Evolutionary conservation across 2,113 vertebrate genomes (phyloP).

Genomic region (Anoplopoma fimbria): DNA sequence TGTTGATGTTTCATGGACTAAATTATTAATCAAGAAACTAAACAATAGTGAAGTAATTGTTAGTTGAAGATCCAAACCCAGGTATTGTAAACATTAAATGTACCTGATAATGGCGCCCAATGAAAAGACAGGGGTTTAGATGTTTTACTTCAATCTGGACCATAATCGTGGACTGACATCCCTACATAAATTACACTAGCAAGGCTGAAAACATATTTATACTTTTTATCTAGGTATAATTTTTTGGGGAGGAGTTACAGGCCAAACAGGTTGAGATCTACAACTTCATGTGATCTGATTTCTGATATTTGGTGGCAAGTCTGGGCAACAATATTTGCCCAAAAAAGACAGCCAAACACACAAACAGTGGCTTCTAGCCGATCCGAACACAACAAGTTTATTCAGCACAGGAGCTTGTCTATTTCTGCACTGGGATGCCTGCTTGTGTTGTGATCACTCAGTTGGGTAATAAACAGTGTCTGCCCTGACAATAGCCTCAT

Average conservation of each 20-base stretch:
- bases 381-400: constrained; percentile 22
- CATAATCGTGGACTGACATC: not conserved
- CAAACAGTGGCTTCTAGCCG: not conserved
- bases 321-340: not conserved
- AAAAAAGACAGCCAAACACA: constrained; percentile 12
- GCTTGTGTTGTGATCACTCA: constrained; percentile 17
- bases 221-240: not conserved
- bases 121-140: not conserved
- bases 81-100: not conserved
- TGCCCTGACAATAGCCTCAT: constrained; percentile 69
- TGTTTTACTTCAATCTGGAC: not conserved
- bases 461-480: constrained; percentile 38
- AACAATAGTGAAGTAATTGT: no score
- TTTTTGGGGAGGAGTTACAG: not conserved
- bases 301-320: constrained; percentile 4
- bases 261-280: not conserved
- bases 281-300: constrained; percentile 12
- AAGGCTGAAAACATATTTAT: not conserved
- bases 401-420: constrained; percentile 32
- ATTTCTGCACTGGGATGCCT: constrained; percentile 22
- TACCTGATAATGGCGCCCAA: not conserved
- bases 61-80: no score
- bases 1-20: not conserved
- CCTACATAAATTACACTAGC: not conserved
- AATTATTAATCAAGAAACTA: no score